phyloP scores from a whole-genome alignment of 2,797 vertebrate species.

The Rousettus madagascariensis region DNA sequence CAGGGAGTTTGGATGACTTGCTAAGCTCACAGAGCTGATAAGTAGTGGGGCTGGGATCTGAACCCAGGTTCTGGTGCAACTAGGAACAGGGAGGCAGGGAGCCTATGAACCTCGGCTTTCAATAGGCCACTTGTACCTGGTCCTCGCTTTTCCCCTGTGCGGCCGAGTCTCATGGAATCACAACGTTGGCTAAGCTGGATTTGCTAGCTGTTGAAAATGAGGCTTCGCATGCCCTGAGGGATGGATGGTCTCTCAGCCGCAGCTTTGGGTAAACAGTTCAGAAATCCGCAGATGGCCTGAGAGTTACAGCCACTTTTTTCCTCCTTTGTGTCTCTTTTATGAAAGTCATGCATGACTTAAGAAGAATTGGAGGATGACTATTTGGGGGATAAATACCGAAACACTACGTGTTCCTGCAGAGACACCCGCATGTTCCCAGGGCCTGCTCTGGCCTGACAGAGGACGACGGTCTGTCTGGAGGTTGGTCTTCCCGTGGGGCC shows the following conservation, averaged over 20 bases:
- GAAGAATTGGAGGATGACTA: not conserved
- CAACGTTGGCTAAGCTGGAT: not conserved
- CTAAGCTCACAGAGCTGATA: not conserved
- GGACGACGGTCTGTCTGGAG: not conserved
- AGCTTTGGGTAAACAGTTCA: not conserved
- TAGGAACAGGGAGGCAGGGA: not conserved
- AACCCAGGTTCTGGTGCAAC: not conserved
- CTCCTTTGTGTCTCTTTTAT: not conserved
- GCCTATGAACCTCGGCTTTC: not conserved
- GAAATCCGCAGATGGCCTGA: not conserved
- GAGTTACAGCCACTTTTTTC: not conserved
- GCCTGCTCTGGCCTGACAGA: not conserved
- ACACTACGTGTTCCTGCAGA: not conserved
- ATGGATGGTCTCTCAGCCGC: not conserved
- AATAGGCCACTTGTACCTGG: not conserved
- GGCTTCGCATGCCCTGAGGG: not conserved
- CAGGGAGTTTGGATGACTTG: not conserved
- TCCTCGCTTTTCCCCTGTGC: not conserved
- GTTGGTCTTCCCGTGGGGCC: not conserved
- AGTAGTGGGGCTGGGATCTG: not conserved
- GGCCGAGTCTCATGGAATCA: not conserved
- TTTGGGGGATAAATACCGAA: not conserved
- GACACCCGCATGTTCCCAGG: not conserved
- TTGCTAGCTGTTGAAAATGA: not conserved
- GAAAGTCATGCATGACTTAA: not conserved